Evolutionary conservation across 2,888 invertebrate genomes (phyloP), one percentile per base, ranked within the genome.

Genomic region (Harpalus rubripes): DNA sequence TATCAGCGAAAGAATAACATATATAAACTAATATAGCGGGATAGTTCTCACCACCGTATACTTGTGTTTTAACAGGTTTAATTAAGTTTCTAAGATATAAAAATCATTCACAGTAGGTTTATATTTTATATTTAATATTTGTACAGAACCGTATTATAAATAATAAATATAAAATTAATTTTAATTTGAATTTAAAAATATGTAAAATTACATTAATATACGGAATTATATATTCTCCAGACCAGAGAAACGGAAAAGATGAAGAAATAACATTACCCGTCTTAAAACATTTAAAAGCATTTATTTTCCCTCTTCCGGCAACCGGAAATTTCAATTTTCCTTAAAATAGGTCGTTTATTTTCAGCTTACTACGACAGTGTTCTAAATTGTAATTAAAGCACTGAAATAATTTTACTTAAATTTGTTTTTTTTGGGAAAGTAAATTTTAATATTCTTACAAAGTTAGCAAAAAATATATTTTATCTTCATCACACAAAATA

Each of bases 311-410:
- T 63, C 26, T 63, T 22, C 63, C 63, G 63, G 26, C 63, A 63
- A 63, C 22, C 63, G 22, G 63, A 63, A 63, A 18, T 63, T 63
- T 22, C 63, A 63, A 63, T 63, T 63, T 63, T 26, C 32, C 63
- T 10, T 63, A 63, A 63, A 63, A 63, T 63, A 63, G 22, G 63
- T 63, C 63, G 63, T 63, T 63, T 63, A 63, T 63, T 63, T 63
- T 63, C 59, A 18, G 59, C 59, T 59, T 63, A 10, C 63, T 63
- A 22, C 63, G 18, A 63, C 18, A 26, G 63, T 63, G 7, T 59
- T 59, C 5, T 22, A 63, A 22, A 22, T 6, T 63, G 10, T 22
- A 63, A 63, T 63, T 63, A 63, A 63, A 63, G 10, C 63, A 63
- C 18, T 63, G 2, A 22, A 63, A 63, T 63, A 63, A 63, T 63